phyloP scores from a whole-genome alignment of 1,140 invertebrate genomes.

The Bombus affinis region DNA sequence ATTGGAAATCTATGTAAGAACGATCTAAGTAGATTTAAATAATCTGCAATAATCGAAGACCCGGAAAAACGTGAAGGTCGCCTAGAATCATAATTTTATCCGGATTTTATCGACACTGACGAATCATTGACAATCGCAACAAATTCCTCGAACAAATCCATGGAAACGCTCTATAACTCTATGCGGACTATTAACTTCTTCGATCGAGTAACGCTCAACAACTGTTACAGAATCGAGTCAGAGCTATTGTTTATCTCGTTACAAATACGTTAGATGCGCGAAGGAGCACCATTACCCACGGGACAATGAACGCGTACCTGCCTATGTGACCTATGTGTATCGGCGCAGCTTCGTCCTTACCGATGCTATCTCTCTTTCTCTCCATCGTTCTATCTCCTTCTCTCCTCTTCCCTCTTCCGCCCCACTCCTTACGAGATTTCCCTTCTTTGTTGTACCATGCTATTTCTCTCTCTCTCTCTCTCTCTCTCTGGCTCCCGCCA shows the following conservation, averaged over 20 bases:
- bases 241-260: conserved; percentile 64
- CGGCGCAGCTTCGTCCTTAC: conserved; percentile 23
- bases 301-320: conserved; percentile 55
- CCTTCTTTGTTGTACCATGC: neutral
- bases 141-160: neutral
- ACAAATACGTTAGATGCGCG: conserved; percentile 55
- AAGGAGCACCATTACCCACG: conserved; percentile 57
- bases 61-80: fast-evolving
- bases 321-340: conserved; percentile 15
- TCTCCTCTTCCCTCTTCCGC: conserved; percentile 39
- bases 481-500: conserved; percentile 59
- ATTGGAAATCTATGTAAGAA: too few relatives aligned
- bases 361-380: neutral
- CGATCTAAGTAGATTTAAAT: too few relatives aligned
- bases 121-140: neutral
- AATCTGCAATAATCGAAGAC: fast-evolving
- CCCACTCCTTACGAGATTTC: conserved; percentile 14
- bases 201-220: conserved; percentile 48
- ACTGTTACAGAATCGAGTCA: conserved; percentile 44
- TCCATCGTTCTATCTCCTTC: neutral
- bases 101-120: too few relatives aligned
- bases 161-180: neutral
- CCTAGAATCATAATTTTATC: neutral
- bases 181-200: conserved; percentile 37
- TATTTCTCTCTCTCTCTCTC: neutral